phyloP scores from a whole-genome alignment of 2,888 invertebrate genomes.

The Orchesellides sinensis region DNA sequence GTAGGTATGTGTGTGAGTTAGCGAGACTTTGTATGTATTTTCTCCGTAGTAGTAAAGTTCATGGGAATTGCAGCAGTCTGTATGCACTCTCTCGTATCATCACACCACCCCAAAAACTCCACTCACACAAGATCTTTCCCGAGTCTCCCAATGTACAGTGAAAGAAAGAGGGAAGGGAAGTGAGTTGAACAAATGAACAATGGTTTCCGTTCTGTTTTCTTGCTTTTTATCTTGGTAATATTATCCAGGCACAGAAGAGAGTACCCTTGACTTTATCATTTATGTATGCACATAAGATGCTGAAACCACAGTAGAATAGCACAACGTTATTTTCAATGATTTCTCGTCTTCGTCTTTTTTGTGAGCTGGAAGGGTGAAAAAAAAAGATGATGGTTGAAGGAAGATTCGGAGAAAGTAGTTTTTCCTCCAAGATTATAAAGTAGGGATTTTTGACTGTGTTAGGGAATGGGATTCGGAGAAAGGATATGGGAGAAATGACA shows the following conservation, averaged over 20 bases:
- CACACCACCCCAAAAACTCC: background rate
- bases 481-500: constrained; percentile 15
- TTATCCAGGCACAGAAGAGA: background rate
- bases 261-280: constrained; percentile 45
- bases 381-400: background rate
- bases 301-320: background rate
- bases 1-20: background rate
- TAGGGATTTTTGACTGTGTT: background rate
- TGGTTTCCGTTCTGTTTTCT: constrained; percentile 10
- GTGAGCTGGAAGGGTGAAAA: background rate
- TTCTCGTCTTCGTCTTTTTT: constrained; percentile 3
- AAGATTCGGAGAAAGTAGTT: background rate
- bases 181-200: background rate
- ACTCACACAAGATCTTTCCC: constrained; percentile 6
- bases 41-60: constrained; percentile 56
- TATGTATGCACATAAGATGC: constrained; percentile 31
- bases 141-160: no score
- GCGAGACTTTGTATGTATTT: background rate
- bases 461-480: background rate
- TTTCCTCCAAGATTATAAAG: background rate
- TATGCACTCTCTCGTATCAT: constrained; percentile 64
- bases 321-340: background rate
- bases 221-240: background rate
- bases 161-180: background rate
- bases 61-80: constrained; percentile 64